A percentile compares a stretch with the other conserved stretches of the same genome.
Conservation (phyloP, 1,140 invertebrate genomes). For the Anastrepha obliqua region DNA sequence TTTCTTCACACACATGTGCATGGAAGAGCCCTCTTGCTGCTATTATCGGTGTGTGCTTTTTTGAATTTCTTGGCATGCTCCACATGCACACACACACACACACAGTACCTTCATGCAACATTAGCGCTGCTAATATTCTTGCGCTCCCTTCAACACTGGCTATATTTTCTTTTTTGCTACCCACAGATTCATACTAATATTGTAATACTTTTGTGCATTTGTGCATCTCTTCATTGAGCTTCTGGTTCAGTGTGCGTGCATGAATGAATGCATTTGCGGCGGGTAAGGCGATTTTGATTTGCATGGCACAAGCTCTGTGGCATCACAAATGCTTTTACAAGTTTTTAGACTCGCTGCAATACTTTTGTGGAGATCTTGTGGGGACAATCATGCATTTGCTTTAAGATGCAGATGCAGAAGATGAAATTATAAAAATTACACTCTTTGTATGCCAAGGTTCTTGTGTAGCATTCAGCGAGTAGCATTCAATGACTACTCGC, state of each 20-base stretch:
- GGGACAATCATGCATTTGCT: no score
- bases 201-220: neutral
- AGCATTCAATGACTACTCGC: no score
- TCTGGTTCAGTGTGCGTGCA: neutral
- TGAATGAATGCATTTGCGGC: neutral
- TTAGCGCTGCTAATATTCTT: constrained; percentile 29
- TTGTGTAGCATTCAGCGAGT: no score
- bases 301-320: neutral
- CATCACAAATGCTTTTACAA: neutral
- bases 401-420: no score
- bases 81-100: neutral
- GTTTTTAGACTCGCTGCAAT: neutral
- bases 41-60: neutral
- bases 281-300: constrained; percentile 26
- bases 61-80: neutral
- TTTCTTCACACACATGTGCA: constrained; percentile 19
- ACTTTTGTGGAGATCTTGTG: neutral
- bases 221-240: neutral
- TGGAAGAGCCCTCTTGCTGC: neutral
- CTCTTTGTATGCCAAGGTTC: no score
- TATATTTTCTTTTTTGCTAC: neutral
- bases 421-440: no score
- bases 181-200: neutral
- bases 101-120: constrained; percentile 18
- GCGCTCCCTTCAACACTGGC: neutral